A percentile compares a stretch with the other conserved stretches of the same genome.
Conservation (phyloP, 2,113 vertebrate species). For the Hemichromis elongatus region DNA sequence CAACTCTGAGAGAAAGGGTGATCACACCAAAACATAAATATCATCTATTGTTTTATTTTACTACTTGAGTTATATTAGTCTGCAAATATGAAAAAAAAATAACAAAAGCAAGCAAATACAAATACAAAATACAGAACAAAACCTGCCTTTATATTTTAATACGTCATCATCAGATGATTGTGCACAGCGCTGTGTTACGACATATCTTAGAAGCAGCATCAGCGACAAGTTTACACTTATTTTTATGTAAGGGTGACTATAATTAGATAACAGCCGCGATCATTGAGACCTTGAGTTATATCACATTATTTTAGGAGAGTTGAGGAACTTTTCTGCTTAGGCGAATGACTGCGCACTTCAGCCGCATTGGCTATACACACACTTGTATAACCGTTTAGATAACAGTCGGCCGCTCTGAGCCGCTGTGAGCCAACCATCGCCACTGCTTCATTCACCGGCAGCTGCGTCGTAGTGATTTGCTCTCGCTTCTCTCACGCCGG, state of each 20-base stretch:
- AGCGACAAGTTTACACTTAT: background rate
- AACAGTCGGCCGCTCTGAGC: conserved; percentile 49
- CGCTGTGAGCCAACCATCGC: conserved; percentile 56
- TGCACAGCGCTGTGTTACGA: background rate
- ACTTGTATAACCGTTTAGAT: conserved; percentile 78
- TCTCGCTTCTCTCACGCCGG: conserved; percentile 26
- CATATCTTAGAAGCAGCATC: background rate
- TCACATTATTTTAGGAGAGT: background rate
- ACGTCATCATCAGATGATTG: background rate
- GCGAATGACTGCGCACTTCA: background rate
- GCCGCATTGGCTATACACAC: conserved; percentile 25
- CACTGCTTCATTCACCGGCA: conserved; percentile 51
- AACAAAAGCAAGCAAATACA: background rate
- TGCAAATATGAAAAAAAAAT: background rate
- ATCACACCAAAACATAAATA: background rate
- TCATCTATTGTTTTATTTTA: background rate
- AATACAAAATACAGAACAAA: background rate
- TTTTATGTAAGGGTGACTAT: background rate
- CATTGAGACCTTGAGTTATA: background rate
- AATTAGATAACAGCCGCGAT: background rate
- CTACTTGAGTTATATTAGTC: background rate
- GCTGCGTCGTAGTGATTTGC: conserved; percentile 53
- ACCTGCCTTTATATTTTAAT: background rate
- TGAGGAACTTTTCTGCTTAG: background rate
- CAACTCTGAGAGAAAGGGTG: background rate